A percentile compares a stretch with the other conserved stretches of the same genome.
Conservation (phyloP, 1,140 invertebrate genomes). For the Diploscapter pachys region DNA sequence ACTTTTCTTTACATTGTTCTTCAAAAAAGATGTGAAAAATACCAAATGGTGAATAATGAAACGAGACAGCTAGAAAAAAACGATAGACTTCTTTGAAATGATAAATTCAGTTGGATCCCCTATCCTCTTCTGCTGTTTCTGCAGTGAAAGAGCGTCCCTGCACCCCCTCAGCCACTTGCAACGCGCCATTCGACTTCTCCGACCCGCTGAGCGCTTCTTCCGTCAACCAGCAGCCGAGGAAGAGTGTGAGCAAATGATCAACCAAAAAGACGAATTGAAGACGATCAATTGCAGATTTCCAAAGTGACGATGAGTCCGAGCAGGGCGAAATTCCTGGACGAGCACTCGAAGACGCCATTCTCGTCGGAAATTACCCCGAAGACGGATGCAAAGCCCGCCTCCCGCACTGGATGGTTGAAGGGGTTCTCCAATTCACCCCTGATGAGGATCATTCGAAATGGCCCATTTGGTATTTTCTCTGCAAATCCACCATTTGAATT, state of each 20-base stretch:
- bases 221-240: too few species aligned
- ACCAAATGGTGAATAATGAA: too few species aligned
- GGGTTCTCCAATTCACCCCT: constrained; percentile 45
- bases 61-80: too few species aligned
- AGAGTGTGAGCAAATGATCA: too few species aligned
- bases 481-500: too few species aligned
- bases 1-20: background rate
- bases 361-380: constrained; percentile 35
- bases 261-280: background rate
- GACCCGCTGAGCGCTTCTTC: too few species aligned
- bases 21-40: background rate
- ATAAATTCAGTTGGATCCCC: too few species aligned
- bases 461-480: constrained; percentile 41
- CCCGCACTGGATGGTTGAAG: constrained; percentile 47
- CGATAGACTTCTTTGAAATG: too few species aligned
- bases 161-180: too few species aligned
- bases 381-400: constrained; percentile 34
- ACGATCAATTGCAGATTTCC: constrained; percentile 9
- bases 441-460: constrained; percentile 47
- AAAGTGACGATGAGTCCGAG: constrained; percentile 48
- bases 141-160: too few species aligned
- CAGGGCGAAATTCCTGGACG: constrained; percentile 45
- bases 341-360: constrained; percentile 45
- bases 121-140: too few species aligned
- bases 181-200: too few species aligned